Base-by-base conservation (phyloP, 2,888 invertebrate species). In the Drosophila yooni region DNA sequence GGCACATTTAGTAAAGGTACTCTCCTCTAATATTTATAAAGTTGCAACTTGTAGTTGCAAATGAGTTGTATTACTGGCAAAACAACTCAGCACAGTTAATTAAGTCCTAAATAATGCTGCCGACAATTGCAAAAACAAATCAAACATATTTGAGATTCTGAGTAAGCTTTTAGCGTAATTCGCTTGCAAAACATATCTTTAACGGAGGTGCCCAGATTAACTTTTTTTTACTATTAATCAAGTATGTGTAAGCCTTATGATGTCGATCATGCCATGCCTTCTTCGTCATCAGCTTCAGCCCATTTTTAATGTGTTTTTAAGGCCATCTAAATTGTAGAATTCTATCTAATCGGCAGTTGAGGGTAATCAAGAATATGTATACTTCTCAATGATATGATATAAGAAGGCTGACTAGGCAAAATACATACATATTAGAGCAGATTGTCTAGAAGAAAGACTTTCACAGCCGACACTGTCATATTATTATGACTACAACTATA, bases 391-490 rank as follows among this genome's bases (percentile, higher is more conserved):
- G 15, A 2, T 4, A n/a, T n/a, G 18, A 40, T 15, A 25, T 25
- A 25, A 46, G 11, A 43, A 29, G 51, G n/a, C 27, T 50, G 48
- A 51, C 48, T 48, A 79, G 70, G 82, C 87, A 90, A 91, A 91
- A 88, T 86, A 84, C 83, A 90, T 81, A 84, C 89, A 90, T 90
- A 87, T 80, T 76, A 67, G 78, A 52, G 57, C 70, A 68, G 79
- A 81, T 74, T 51, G 63, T 65, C 31, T 48, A 48, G 10, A 61
- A 64, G 33, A 67, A 52, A 58, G 54, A 40, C 72, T 50, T 43
- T 18, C 31, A 21, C 43, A 29, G 36, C 33, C 59, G 52, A 69
- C 63, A 57, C 18, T 53, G 10, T 54, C 36, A 54, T 25, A 50
- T 0, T 15, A 31, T 34, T 15, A 15, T 15, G 46, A 46, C 11